phyloP scores from a whole-genome alignment of 2,797 vertebrate genomes.

The Rhincodon typus region DNA sequence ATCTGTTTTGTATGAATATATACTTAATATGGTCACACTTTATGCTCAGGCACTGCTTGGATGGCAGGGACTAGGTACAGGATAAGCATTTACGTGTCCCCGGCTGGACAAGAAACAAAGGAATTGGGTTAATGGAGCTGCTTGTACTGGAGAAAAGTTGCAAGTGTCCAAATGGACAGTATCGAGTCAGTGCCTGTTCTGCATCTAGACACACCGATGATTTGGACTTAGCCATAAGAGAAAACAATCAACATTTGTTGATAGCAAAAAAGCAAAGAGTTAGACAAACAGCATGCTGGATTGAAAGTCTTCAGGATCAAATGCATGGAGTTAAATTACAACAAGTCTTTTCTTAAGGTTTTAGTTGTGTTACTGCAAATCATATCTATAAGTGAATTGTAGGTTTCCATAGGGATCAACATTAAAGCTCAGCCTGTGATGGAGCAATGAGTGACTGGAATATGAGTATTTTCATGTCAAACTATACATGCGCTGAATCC shows the following conservation, averaged over 20 bases:
- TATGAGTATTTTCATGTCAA: no score
- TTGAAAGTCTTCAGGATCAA: neutral
- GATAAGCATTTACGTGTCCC: neutral
- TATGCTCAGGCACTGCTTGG: neutral
- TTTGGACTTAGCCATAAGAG: neutral
- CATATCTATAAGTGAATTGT: no score
- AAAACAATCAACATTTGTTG: neutral
- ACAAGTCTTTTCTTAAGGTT: no score
- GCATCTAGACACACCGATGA: neutral
- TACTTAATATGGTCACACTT: neutral
- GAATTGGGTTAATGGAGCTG: neutral
- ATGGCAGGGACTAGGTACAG: no score
- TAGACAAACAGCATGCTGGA: neutral
- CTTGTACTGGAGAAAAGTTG: neutral
- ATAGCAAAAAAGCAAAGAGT: neutral
- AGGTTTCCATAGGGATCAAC: no score
- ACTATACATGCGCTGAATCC: no score
- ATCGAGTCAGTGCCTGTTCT: neutral
- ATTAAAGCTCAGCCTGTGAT: no score
- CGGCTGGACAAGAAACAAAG: neutral
- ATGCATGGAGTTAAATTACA: no score
- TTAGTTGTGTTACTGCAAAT: no score
- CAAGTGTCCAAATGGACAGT: neutral
- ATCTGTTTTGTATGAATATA: neutral
- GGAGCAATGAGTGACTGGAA: no score